Evolutionary conservation across 2,113 vertebrate genomes (phyloP), one percentile per base, ranked within the genome.

Genomic region (Hippocampus zosterae): DNA sequence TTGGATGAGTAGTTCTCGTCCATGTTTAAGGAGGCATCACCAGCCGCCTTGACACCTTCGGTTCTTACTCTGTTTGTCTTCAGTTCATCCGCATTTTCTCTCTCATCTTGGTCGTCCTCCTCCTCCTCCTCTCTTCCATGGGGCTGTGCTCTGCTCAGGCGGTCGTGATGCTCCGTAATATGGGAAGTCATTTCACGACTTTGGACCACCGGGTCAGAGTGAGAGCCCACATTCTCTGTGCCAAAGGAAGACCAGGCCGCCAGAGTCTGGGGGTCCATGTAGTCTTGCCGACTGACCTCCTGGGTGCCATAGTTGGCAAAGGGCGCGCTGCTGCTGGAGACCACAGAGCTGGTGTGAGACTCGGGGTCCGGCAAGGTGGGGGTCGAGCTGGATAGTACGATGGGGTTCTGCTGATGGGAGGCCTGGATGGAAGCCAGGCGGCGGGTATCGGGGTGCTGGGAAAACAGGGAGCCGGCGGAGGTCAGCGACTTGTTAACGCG

Each of bases 371-470:
- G 65, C n/a, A 79, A 67, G 0, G 69, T 40, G 1, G 81, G 63
- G 6, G 80, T 82, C 13, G 73, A 69, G n/a, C 68, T 65, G 62
- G 80, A 77, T 23, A 74, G 83, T 63, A 78, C 59, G 55, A 72
- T 40, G 67, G 74, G 42, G 0, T 29, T 91, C 80, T 74, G 92
- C 63, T 3, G 92, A 89, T 82, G 92, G 75, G 93, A 90, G 42
- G 92, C 94, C 84, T 95, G 96, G 48, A 94, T 74, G 2, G 96
- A 95, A 76, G 93, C 69, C 72, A 96, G 91, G 71, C 93, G 92
- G 2, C 94, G 92, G 0, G 92, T 93, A 87, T 98, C 97, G 1
- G 94, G 89, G 79, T 95, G 93, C 65, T 89, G 88, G 40, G 87
- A 90, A 41, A 92, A 78, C 44, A 93, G 90, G 61, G 94, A 93